Percentiles rank a stretch among this genome's conserved stretches.
Conservation (phyloP, 2,797 vertebrate species). For the Squalus acanthias region DNA sequence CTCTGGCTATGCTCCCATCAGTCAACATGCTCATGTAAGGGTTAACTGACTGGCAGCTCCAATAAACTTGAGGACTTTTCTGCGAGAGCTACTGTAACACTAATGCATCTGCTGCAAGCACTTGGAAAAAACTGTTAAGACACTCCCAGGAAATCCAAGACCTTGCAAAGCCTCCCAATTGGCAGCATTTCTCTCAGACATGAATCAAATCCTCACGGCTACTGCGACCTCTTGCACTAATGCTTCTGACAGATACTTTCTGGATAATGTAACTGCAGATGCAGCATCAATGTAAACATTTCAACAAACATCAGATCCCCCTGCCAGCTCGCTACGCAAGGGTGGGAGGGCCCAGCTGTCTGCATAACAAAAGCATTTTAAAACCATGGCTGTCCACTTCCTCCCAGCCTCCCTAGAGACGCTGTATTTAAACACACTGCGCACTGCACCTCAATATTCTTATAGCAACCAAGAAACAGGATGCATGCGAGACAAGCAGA, state of each 20-base stretch:
- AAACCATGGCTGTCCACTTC: conserved; percentile 40
- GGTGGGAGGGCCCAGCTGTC: conserved; percentile 38
- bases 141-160: conserved; percentile 39
- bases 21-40: background rate
- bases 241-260: background rate
- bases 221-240: conserved; percentile 36
- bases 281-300: conserved; percentile 19
- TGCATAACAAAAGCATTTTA: conserved; percentile 39
- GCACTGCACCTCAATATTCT: conserved; percentile 16
- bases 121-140: conserved; percentile 21
- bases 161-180: conserved; percentile 40
- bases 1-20: background rate
- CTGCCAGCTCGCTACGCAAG: conserved; percentile 40
- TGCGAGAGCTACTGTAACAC: background rate
- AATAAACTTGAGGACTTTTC: background rate
- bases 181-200: conserved; percentile 36
- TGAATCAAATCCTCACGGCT: conserved; percentile 22
- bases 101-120: conserved; percentile 30
- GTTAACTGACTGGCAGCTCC: conserved; percentile 39
- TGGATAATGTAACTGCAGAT: conserved; percentile 39
- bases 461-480: background rate
- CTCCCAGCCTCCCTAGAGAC: conserved; percentile 38
- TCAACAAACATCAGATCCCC: conserved; percentile 34
- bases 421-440: conserved; percentile 30
- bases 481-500: background rate